Percentiles rank a stretch among this genome's conserved stretches.
These are phyloP conservation scores for Megalurothrips usitatus DNA, from an alignment of 2,888 invertebrate genomes.

Conservation along the genomic window DNA sequence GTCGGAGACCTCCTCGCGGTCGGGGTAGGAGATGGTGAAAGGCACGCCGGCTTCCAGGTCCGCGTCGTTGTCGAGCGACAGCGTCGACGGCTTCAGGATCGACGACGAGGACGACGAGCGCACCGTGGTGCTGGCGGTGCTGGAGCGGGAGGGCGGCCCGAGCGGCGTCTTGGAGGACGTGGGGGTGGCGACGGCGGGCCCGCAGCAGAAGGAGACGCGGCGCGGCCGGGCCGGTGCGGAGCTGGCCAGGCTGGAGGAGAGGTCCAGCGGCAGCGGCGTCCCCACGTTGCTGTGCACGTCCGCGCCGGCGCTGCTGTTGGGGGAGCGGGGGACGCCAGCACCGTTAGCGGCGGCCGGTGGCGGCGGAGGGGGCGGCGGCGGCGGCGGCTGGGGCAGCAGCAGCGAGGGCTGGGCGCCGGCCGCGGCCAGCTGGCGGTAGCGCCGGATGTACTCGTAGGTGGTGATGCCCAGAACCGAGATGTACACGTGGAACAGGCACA, in stretches of 20 bases:
- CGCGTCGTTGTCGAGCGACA: not conserved
- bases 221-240: constrained; percentile 24
- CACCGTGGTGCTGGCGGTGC: constrained; percentile 4
- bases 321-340: not conserved
- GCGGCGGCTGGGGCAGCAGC: constrained; percentile 57
- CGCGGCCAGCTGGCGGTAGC: constrained; percentile 36
- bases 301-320: constrained; percentile 19
- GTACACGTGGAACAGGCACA: constrained; percentile 84
- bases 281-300: constrained; percentile 25
- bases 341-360: not conserved
- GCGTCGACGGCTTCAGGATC: constrained; percentile 8
- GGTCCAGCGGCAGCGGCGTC: not conserved
- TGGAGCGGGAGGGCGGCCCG: constrained; percentile 1
- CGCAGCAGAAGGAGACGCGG: constrained; percentile 6
- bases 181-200: not conserved
- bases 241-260: constrained; percentile 27
- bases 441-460: constrained; percentile 81
- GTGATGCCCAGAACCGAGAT: constrained; percentile 78
- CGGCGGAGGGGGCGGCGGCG: not conserved
- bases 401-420: constrained; percentile 17
- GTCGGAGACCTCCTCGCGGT: not conserved
- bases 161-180: not conserved
- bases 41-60: constrained; percentile 6
- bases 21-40: constrained; percentile 13
- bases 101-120: not conserved